Conservation (phyloP, 2,797 vertebrate species). For the Anisognathus igniventris region DNA sequence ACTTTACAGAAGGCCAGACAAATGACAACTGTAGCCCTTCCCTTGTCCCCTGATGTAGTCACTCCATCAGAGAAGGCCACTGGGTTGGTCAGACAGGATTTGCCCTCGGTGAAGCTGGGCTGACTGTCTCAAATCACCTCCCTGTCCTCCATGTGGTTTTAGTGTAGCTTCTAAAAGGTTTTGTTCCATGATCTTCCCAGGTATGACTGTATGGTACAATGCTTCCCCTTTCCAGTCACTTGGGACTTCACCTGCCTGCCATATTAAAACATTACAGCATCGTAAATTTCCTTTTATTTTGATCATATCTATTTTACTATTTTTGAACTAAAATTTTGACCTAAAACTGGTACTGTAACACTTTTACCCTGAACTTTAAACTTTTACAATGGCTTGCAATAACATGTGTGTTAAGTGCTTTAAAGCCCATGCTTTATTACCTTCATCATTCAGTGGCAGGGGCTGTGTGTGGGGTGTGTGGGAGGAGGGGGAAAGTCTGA, state of each 20-base stretch:
- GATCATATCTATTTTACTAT: background rate
- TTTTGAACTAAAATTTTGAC: background rate
- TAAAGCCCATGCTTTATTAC: slow-evolving; percentile 19
- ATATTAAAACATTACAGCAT: background rate
- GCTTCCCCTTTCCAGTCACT: background rate
- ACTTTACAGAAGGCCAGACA: background rate
- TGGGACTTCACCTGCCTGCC: background rate
- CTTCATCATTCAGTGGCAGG: background rate
- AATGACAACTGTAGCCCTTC: background rate
- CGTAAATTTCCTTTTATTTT: background rate
- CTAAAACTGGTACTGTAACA: background rate
- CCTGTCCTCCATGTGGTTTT: background rate
- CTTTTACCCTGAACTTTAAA: background rate
- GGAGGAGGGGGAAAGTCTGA: background rate
- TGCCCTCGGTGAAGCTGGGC: background rate
- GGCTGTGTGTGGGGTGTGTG: too few relatives aligned
- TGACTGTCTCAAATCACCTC: background rate
- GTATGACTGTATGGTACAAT: background rate
- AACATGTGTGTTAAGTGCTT: background rate
- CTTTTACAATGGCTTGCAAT: slow-evolving; percentile 3
- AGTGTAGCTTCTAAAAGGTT: background rate
- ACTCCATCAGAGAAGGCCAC: background rate
- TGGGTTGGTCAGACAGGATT: background rate
- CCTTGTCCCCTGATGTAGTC: background rate
- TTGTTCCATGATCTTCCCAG: background rate